Evolutionary conservation across 2,113 vertebrate genomes (phyloP), one percentile per base, ranked within the genome.

Genomic region (Boleophthalmus pectinirostris): DNA sequence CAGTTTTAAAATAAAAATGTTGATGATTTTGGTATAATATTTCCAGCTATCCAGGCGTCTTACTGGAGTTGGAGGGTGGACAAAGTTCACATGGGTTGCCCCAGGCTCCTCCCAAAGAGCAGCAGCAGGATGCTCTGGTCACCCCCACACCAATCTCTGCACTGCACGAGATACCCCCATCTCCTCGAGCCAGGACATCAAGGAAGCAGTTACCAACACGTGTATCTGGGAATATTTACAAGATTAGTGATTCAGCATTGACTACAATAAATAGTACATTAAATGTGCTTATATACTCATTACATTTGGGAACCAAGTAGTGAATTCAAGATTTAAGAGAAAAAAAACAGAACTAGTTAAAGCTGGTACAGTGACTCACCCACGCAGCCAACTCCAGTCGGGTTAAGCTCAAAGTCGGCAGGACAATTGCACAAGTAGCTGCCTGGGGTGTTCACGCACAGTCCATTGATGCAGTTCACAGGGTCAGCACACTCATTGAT

Each of bases 31-130:
- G 16, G 29, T 35, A 16, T 20, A 8, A 63, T 35, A 33, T 63
- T 35, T 33, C 13, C 3, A 29, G 45, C 33, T 3, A 2, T 49
- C 53, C 15, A 73, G 87, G 14, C 33, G 12, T 10, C 95, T 72
- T 95, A 99, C 96, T 95, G 4, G 96, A 95, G 88, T 98, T 97
- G 84, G 93, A 83, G 0, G 84, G 70, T 0, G 97, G 96, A 70
- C 97, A 99, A 0, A 95, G 92, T 91, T 99, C 96, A 2, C 97
- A 98, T 25, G 97, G 96, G 78, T 95, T 96, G 35, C 97, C 97
- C 97, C 97, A 98, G 0, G 96, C 96, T 13, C 87, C 91, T 38
- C 96, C 96, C 79, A 95, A 84, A 0, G 96, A 97, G 85, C 97
- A 99, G 85, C 97, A 98, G 83, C 96, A 98, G 45, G 96, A 98